These are phyloP conservation scores for Channa argus DNA, from an alignment of 2,113 vertebrate species.

Conservation along the genomic window DNA sequence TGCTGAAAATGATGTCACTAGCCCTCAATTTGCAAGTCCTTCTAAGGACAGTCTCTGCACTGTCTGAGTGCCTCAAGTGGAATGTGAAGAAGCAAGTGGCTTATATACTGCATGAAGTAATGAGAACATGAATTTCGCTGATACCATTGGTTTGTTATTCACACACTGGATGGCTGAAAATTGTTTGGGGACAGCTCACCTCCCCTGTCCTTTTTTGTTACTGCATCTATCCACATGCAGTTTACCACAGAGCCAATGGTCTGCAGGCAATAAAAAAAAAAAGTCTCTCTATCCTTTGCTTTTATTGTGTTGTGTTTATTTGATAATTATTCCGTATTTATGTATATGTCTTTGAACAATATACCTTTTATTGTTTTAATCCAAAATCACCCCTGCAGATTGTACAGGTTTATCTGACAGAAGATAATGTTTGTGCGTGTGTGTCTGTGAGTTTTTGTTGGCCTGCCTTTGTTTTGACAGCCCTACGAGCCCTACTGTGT, in stretches of 20 bases:
- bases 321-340: conserved; percentile 11
- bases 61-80: conserved; percentile 62
- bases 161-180: conserved; percentile 24
- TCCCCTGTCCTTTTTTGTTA: conserved; percentile 2
- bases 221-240: conserved; percentile 17
- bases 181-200: conserved; percentile 29
- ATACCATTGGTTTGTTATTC: conserved; percentile 33
- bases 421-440: conserved; percentile 34
- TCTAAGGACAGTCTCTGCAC: conserved; percentile 72
- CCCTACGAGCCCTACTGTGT: conserved; percentile 70
- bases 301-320: conserved; percentile 28
- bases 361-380: conserved; percentile 13
- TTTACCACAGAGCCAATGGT: conserved; percentile 23
- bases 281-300: not conserved
- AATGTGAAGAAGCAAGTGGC: conserved; percentile 71
- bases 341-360: no score
- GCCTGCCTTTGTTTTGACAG: conserved; percentile 73
- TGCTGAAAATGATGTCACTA: conserved; percentile 68
- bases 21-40: conserved; percentile 62
- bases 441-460: conserved; percentile 61
- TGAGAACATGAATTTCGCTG: conserved; percentile 53
- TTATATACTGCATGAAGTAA: conserved; percentile 62
- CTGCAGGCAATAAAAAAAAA: not conserved
- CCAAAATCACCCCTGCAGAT: conserved; percentile 36
- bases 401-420: conserved; percentile 11